Base-by-base conservation (phyloP, 2,888 invertebrate species). In the Hypena proboscidalis region DNA sequence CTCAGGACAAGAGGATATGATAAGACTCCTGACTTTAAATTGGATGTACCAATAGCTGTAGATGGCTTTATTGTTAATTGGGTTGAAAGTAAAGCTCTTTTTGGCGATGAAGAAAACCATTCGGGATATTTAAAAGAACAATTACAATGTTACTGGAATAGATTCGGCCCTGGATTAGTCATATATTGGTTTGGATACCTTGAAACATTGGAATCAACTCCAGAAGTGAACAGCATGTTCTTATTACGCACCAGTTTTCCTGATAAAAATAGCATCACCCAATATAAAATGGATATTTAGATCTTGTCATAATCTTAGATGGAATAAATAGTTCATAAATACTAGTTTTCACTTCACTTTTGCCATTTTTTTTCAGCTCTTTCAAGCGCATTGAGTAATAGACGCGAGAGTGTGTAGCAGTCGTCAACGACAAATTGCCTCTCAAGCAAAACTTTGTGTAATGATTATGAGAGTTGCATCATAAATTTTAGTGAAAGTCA, bases 11-110 rank as follows among this genome's bases (percentile, higher is more conserved):
- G 94, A 72, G 98, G 98, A 0, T 98, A 96, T 82, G 98, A 98
- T 79, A 98, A 98, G 86, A 98, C 98, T 1, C 98, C 98, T 0
- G 98, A 98, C 80, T 93, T 97, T 29, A 97, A 97, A 84, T 90
- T 98, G 35, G 96, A 97, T 77, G 93, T 98, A 11, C 98, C 98
- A 0, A 95, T 98, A 52, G 95, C 96, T 17, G 93, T 97, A 13
- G 95, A 97, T 79, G 97, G 96, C 1, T 94, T 94, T 67, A 94
- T 98, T 14, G 93, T 98, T 0, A 97, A 98, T 79, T 98, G 98
- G 98, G 97, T 98, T 47, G 98, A 98, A 84, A 98, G 98, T 67
- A 98, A 98, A 88, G 98, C 98, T 0, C 92, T 96, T n/a, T 98
- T 98, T 92, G 98, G 97, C 2, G 97, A 97, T 85, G 92, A 93